phyloP scores from a whole-genome alignment of 2,888 invertebrate genomes.

The Campoplex nolae region DNA sequence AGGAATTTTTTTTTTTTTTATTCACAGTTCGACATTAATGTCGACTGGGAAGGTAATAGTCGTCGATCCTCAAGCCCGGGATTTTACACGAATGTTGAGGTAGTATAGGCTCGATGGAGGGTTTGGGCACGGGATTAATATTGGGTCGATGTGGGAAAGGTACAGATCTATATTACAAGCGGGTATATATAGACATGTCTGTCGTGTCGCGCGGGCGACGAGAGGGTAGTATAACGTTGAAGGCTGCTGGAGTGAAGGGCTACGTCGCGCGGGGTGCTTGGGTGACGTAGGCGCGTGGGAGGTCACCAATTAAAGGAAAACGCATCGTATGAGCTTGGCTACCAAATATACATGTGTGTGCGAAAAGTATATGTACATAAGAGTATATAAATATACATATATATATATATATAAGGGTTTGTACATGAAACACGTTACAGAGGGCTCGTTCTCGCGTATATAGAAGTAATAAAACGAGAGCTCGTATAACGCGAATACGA shows the following conservation, averaged over 20 bases:
- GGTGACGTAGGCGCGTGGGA: conserved; percentile 50
- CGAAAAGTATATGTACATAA: not conserved
- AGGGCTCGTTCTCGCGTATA: conserved; percentile 52
- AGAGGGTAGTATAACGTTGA: conserved; percentile 9
- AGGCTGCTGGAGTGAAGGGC: conserved; percentile 47
- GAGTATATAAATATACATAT: not conserved
- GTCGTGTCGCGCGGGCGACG: conserved; percentile 30
- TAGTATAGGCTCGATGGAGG: conserved; percentile 23
- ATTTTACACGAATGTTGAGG: conserved; percentile 20
- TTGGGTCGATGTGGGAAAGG: conserved; percentile 52
- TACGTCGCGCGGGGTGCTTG: conserved; percentile 31
- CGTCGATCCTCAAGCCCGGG: not conserved
- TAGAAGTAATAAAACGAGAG: conserved; percentile 59
- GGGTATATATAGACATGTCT: conserved; percentile 24
- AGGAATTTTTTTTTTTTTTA: conserved; percentile 4
- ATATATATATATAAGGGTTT: not conserved
- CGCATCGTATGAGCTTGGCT: conserved; percentile 56
- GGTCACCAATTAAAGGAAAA: conserved; percentile 72
- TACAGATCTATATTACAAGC: conserved; percentile 32
- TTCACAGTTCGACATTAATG: not conserved
- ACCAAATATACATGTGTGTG: conserved; percentile 7
- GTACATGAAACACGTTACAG: conserved; percentile 22
- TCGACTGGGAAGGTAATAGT: not conserved
- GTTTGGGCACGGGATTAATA: conserved; percentile 35
- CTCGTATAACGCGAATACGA: conserved; percentile 62